phyloP scores from a whole-genome alignment of 2,888 invertebrate genomes.

The Eulithis testata region DNA sequence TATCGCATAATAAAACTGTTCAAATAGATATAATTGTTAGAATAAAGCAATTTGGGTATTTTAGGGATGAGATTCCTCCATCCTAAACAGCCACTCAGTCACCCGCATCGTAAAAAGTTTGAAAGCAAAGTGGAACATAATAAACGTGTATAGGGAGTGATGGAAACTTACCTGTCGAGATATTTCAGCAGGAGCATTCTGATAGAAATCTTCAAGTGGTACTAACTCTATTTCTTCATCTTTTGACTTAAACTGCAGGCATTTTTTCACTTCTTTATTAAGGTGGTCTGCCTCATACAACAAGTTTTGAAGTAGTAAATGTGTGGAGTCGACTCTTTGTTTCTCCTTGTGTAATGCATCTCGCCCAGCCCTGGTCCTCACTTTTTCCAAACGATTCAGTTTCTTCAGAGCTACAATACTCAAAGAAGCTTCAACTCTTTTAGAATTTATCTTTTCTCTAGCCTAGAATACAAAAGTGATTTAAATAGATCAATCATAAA shows the following conservation, averaged over 20 bases:
- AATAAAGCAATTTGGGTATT: too few species aligned
- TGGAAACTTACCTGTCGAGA: conserved; percentile 85
- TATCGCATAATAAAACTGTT: too few species aligned
- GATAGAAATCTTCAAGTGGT: conserved; percentile 92
- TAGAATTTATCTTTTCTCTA: conserved; percentile 86
- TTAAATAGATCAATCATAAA: neutral
- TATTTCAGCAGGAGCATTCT: conserved; percentile 89
- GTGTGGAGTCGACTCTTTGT: conserved; percentile 94
- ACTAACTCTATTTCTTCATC: conserved; percentile 97
- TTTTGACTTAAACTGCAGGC: conserved; percentile 97
- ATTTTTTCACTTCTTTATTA: conserved; percentile 97
- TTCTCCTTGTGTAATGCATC: conserved; percentile 93
- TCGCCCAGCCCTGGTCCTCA: conserved; percentile 91
- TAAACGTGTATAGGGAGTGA: neutral
- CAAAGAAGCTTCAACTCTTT: conserved; percentile 89
- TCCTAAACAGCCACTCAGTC: too few species aligned
- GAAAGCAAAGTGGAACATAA: neutral
- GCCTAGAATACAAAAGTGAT: conserved; percentile 64
- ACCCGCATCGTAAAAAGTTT: too few species aligned
- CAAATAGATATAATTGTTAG: too few species aligned
- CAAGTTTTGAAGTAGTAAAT: conserved; percentile 95
- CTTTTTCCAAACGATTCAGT: conserved; percentile 95
- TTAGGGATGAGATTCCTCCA: too few species aligned
- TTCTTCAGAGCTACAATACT: conserved; percentile 94
- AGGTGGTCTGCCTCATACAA: conserved; percentile 97